Conservation (phyloP, 2,113 vertebrate genomes). For the Xenopus laevis region DNA sequence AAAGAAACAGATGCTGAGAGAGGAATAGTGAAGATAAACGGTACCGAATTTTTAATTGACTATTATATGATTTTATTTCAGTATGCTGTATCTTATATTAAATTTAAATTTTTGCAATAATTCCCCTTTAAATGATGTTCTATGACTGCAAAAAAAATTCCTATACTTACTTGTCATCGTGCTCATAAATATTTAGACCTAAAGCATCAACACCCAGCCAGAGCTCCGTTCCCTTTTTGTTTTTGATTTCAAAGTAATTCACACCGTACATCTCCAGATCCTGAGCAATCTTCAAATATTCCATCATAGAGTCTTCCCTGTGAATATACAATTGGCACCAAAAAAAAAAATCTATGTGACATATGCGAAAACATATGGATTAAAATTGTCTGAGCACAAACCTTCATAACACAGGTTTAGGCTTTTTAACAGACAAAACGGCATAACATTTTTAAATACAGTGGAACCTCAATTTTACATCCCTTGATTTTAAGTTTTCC, state of each 20-base stretch:
- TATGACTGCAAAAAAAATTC: background rate
- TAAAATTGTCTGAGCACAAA: background rate
- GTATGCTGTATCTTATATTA: too few relatives aligned
- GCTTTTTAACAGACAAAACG: background rate
- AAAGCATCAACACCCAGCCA: slow-evolving; percentile 95
- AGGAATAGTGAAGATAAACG: too few relatives aligned
- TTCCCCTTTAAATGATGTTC: background rate
- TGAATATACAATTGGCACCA: slow-evolving; percentile 16
- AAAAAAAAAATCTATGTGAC: slow-evolving; percentile 1
- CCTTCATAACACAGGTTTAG: too few relatives aligned
- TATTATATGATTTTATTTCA: too few relatives aligned
- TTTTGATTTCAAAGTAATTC: slow-evolving; percentile 98
- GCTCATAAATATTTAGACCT: slow-evolving; percentile 95
- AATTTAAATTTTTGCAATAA: too few relatives aligned
- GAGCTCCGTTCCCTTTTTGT: slow-evolving; percentile 95
- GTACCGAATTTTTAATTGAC: too few relatives aligned
- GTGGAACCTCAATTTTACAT: too few relatives aligned
- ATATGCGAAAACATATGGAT: slow-evolving; percentile 1
- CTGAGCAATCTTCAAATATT: slow-evolving; percentile 95
- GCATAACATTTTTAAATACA: background rate
- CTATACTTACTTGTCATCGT: slow-evolving; percentile 87
- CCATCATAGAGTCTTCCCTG: slow-evolving; percentile 98
- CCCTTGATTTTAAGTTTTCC: too few relatives aligned
- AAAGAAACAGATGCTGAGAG: too few relatives aligned
- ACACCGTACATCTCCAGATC: slow-evolving; percentile 98